Percentiles rank a stretch among this genome's conserved stretches.
Evolutionary conservation across 2,113 vertebrate genomes (phyloP).

Genomic region (Hippocampus zosterae): DNA sequence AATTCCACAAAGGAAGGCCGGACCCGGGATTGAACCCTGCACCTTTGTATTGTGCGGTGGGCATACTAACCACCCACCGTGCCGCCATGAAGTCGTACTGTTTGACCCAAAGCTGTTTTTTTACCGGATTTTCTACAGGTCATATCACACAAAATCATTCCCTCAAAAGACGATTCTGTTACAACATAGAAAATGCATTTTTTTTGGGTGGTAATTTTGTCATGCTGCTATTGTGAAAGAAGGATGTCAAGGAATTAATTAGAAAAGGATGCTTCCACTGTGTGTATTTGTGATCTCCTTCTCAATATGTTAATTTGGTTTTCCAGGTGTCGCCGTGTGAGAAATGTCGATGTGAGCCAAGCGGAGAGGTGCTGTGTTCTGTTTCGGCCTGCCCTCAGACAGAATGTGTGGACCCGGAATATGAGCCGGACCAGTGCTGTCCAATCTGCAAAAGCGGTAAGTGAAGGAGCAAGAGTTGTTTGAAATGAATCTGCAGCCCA

Average conservation of each 20-base stretch:
- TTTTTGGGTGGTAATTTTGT: no score
- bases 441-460: constrained; percentile 97
- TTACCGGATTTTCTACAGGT: no score
- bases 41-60: no score
- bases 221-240: neutral
- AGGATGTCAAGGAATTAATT: constrained; percentile 34
- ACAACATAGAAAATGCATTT: no score
- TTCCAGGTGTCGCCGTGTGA: constrained; percentile 94
- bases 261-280: neutral
- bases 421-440: constrained; percentile 96
- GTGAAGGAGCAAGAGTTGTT: constrained; percentile 10
- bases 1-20: no score
- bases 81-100: no score
- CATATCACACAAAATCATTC: no score
- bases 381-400: constrained; percentile 96
- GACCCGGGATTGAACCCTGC: no score
- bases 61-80: no score
- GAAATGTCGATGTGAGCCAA: constrained; percentile 90
- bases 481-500: neutral
- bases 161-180: no score
- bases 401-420: constrained; percentile 94
- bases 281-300: constrained; percentile 14
- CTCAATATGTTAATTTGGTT: constrained; percentile 34
- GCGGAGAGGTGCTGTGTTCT: constrained; percentile 90
- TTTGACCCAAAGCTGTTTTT: no score